Conservation (phyloP, 37 sponge, comb jelly and placozoan genomes). For the Halichondria panicea region DNA sequence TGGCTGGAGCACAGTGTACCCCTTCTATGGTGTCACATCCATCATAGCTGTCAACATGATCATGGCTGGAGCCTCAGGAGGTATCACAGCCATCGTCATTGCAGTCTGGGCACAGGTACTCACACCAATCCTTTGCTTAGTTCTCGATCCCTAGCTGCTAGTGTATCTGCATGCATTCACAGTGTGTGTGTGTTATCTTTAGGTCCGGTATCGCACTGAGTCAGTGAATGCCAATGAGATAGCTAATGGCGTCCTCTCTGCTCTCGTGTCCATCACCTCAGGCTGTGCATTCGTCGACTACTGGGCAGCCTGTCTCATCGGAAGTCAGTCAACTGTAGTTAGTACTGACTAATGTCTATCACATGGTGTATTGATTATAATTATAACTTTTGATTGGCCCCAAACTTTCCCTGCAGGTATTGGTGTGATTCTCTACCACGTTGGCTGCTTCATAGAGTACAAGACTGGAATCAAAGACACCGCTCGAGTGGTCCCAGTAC, state of each 20-base stretch:
- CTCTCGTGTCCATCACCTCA: slow-evolving; percentile 90
- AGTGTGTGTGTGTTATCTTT: neutral
- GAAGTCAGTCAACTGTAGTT: slow-evolving; percentile 48
- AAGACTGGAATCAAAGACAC: slow-evolving; percentile 79
- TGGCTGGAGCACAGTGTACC: neutral
- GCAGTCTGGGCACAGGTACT: slow-evolving; percentile 84
- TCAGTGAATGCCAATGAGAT: slow-evolving; percentile 92
- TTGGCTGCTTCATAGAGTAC: slow-evolving; percentile 86
- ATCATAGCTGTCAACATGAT: slow-evolving; percentile 94
- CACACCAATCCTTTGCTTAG: neutral
- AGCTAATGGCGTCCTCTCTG: slow-evolving; percentile 87
- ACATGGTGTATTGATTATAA: too few species aligned
- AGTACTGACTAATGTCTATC: too few species aligned
- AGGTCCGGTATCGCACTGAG: slow-evolving; percentile 64
- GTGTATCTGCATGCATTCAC: neutral
- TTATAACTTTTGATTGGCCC: too few species aligned
- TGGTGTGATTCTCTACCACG: slow-evolving; percentile 83
- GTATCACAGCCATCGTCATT: slow-evolving; percentile 68
- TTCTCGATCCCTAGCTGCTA: neutral
- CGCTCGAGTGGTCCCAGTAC: slow-evolving; percentile 87
- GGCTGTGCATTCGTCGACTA: slow-evolving; percentile 83
- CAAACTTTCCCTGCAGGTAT: slow-evolving; percentile 36
- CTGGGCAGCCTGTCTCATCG: slow-evolving; percentile 75
- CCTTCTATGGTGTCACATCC: slow-evolving; percentile 65
- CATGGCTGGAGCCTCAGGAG: slow-evolving; percentile 72